These are phyloP conservation scores for Cosmia pyralina DNA, from an alignment of 2,888 invertebrate genomes.

Conservation along the genomic window DNA sequence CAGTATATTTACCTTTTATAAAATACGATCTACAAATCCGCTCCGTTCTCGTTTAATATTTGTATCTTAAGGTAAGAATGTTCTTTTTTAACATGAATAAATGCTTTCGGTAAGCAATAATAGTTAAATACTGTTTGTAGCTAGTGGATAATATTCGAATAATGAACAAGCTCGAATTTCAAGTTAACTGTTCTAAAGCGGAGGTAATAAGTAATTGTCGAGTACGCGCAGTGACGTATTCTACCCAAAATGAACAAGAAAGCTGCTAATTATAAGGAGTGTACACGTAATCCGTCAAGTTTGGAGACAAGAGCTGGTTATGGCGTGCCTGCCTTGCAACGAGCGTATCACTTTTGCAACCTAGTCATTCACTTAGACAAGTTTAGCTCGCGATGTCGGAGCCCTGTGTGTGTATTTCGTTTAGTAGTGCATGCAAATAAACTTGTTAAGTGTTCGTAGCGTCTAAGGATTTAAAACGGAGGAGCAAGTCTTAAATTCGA, in stretches of 20 bases:
- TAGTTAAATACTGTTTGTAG: conserved; percentile 76
- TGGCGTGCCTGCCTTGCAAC: conserved; percentile 73
- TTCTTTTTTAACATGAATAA: conserved; percentile 73
- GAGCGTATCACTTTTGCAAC: conserved; percentile 85
- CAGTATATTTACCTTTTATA: conserved; percentile 74
- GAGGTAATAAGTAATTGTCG: conserved; percentile 43
- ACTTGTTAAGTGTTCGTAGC: conserved; percentile 89
- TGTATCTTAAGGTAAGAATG: conserved; percentile 78
- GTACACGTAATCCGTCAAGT: conserved; percentile 66
- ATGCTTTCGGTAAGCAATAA: conserved; percentile 79
- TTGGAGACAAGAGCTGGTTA: conserved; percentile 66
- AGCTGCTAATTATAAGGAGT: conserved; percentile 67
- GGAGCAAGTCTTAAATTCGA: conserved; percentile 87
- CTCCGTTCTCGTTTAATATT: conserved; percentile 75
- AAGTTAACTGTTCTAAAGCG: conserved; percentile 62
- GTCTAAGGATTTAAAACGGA: conserved; percentile 87
- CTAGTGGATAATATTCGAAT: conserved; percentile 75
- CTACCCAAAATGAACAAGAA: conserved; percentile 62
- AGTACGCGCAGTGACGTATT: conserved; percentile 54
- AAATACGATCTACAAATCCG: conserved; percentile 76
- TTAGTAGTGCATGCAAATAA: conserved; percentile 87
- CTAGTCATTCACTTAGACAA: conserved; percentile 89
- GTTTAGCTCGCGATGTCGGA: conserved; percentile 71
- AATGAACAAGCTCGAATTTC: conserved; percentile 72
- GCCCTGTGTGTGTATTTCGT: conserved; percentile 81